A percentile compares a stretch with the other conserved stretches of the same genome.
Evolutionary conservation across 2,113 vertebrate genomes (phyloP).

Genomic region (Rhabdornis inornatus): DNA sequence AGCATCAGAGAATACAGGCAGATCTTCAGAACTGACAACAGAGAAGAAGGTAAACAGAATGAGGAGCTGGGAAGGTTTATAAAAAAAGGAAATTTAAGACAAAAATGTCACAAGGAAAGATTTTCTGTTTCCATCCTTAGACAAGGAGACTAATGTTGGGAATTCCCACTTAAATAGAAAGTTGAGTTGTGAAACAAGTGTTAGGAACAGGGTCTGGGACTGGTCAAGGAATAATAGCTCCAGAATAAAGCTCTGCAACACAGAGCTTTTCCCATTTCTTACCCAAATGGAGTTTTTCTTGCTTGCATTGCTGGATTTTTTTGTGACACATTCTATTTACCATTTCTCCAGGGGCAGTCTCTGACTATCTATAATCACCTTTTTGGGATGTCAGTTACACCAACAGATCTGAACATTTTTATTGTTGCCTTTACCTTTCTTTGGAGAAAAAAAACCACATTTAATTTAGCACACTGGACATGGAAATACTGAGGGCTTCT

Average conservation of each 20-base stretch:
- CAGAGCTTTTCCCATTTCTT: background rate
- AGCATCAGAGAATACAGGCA: background rate
- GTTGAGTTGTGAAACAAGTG: background rate
- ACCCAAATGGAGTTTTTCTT: background rate
- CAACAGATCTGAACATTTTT: background rate
- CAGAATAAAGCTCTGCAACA: background rate
- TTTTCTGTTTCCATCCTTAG: background rate
- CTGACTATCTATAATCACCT: background rate
- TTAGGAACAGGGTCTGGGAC: background rate
- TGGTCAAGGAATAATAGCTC: background rate
- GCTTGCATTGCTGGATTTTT: background rate
- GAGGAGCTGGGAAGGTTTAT: background rate
- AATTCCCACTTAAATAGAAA: background rate
- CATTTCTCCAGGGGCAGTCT: rapidly evolving
- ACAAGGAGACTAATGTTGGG: background rate
- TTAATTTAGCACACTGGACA: background rate
- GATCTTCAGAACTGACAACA: background rate
- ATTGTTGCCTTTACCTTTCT: background rate
- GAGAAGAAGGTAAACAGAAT: background rate
- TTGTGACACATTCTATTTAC: background rate
- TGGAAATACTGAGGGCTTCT: background rate
- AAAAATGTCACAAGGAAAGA: background rate
- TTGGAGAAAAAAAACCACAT: background rate
- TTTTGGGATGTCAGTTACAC: background rate
- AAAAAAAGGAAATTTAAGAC: background rate